Percentiles rank a stretch among this genome's conserved stretches.
These are phyloP conservation scores for Crotalus helleri DNA, from an alignment of 2,113 vertebrate genomes.

Conservation along the genomic window DNA sequence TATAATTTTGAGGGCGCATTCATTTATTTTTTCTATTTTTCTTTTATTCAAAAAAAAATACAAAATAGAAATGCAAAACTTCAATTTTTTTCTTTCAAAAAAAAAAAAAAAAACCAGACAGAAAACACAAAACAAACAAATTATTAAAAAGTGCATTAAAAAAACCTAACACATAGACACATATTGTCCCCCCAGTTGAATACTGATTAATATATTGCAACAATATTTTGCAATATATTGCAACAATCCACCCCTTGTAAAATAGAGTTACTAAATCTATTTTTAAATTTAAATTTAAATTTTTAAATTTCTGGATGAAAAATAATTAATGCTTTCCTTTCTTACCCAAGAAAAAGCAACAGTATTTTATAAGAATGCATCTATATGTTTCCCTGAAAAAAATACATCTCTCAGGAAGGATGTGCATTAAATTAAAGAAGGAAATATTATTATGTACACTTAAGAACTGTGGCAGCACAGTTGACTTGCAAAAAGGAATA, in stretches of 20 bases:
- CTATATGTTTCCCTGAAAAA: not conserved
- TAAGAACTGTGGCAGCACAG: not conserved
- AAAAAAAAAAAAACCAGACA: not conserved
- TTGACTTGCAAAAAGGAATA: not conserved
- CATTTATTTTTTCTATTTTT: not conserved
- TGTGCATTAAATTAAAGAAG: not conserved
- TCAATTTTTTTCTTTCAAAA: not conserved
- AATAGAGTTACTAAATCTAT: not conserved
- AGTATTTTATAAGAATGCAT: not conserved
- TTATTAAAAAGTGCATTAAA: not conserved
- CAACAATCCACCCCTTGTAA: not conserved
- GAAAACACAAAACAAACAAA: not conserved
- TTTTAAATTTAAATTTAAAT: not conserved
- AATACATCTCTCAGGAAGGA: not conserved
- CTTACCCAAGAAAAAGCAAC: not conserved
- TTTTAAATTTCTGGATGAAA: not conserved
- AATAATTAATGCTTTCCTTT: not conserved
- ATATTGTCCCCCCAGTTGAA: not conserved
- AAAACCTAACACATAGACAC: not conserved
- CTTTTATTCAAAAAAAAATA: not conserved
- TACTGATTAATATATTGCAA: not conserved
- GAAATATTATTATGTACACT: not conserved
- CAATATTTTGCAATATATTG: not conserved
- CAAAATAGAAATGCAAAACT: not conserved
- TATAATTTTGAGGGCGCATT: not conserved